Evolutionary conservation across 2,113 vertebrate species (phyloP).

Genomic region (Argyrosomus japonicus): DNA sequence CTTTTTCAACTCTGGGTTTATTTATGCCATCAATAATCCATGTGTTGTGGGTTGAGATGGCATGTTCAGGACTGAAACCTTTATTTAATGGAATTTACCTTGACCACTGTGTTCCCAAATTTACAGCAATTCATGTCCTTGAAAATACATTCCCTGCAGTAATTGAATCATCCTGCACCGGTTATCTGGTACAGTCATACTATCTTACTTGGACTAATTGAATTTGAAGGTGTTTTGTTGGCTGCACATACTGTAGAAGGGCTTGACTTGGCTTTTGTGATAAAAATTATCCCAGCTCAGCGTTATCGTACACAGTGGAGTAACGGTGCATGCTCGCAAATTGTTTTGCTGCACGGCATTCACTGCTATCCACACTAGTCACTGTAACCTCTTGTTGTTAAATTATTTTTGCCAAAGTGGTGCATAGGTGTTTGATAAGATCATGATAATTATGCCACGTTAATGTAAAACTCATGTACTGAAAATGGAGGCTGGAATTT

Average conservation of each 20-base stretch:
- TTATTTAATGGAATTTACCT: constrained; percentile 32
- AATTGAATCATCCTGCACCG: constrained; percentile 63
- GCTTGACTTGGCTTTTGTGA: constrained; percentile 22
- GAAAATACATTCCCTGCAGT: constrained; percentile 34
- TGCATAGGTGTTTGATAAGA: background rate
- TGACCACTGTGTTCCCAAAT: constrained; percentile 29
- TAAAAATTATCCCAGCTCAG: constrained; percentile 38
- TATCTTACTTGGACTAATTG: constrained; percentile 57
- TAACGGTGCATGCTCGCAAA: background rate
- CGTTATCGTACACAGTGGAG: background rate
- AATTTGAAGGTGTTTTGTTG: constrained; percentile 59
- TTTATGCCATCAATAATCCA: background rate
- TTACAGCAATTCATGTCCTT: constrained; percentile 28
- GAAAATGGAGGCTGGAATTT: constrained; percentile 39
- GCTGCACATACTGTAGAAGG: constrained; percentile 30
- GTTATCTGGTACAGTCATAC: constrained; percentile 40
- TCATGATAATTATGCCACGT: background rate
- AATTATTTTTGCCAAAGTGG: background rate
- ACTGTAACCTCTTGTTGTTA: background rate
- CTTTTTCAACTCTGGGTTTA: background rate
- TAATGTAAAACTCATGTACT: constrained; percentile 24
- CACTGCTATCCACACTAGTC: background rate
- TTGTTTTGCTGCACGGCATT: constrained; percentile 12
- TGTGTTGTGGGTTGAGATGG: too few species aligned
- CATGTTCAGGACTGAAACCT: background rate